phyloP scores from a whole-genome alignment of 2,113 vertebrate genomes.

The Miniopterus natalensis region DNA sequence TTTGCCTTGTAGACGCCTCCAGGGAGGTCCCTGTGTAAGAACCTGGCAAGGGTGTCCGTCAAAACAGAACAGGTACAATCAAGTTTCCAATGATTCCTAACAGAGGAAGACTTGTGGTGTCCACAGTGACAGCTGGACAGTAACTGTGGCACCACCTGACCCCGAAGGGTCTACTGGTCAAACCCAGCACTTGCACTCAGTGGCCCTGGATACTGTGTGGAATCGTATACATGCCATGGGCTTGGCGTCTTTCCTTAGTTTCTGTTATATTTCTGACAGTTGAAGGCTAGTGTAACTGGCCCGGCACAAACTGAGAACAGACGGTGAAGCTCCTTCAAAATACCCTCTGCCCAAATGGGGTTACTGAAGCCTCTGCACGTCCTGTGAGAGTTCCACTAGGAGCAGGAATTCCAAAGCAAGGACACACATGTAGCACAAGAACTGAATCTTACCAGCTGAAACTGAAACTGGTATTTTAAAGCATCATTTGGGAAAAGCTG shows the following conservation, averaged over 20 bases:
- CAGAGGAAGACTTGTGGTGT: neutral
- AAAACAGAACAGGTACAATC: neutral
- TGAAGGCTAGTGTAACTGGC: neutral
- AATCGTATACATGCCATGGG: fast-evolving
- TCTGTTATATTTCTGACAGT: neutral
- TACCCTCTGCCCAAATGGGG: neutral
- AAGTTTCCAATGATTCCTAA: neutral
- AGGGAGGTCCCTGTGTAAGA: neutral
- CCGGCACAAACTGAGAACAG: neutral
- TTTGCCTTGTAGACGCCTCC: neutral
- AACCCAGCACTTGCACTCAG: neutral
- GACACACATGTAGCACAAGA: neutral
- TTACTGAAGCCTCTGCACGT: neutral
- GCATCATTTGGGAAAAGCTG: neutral
- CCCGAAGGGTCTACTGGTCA: neutral
- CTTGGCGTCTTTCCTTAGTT: neutral
- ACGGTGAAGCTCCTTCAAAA: neutral
- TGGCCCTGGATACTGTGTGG: neutral
- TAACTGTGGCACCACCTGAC: fast-evolving
- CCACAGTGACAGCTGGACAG: neutral
- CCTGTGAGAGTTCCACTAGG: neutral
- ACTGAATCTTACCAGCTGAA: neutral
- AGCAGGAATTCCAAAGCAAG: neutral
- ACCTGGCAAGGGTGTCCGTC: neutral
- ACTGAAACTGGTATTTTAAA: neutral